These are phyloP conservation scores for Epizoanthus stellaris DNA, from an alignment of 92 coral and sea anemone species.

Conservation along the genomic window DNA sequence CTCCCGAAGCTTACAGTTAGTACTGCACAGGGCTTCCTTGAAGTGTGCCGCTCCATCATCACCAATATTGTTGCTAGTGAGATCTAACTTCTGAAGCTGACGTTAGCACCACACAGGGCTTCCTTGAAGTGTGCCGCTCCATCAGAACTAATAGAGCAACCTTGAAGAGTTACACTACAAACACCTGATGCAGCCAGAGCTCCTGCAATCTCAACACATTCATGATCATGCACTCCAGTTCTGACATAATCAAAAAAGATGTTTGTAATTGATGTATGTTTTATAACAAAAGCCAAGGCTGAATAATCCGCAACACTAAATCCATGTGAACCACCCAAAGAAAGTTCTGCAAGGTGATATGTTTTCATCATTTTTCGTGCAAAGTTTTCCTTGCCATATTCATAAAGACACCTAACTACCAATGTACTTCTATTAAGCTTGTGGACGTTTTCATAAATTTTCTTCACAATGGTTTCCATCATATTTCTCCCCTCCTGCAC, in stretches of 20 bases:
- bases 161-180: not conserved
- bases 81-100: no score
- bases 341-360: not conserved
- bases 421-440: not conserved
- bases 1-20: not conserved
- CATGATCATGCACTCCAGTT: not conserved
- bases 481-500: constrained; percentile 8
- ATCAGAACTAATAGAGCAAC: not conserved
- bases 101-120: not conserved
- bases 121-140: constrained; percentile 11
- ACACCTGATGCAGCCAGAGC: not conserved
- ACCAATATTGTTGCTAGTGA: not conserved
- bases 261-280: not conserved
- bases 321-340: no score
- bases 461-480: not conserved
- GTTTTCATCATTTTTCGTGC: no score
- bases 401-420: no score
- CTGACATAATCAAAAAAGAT: not conserved
- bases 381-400: no score
- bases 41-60: no score
- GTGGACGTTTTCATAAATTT: not conserved
- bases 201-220: not conserved
- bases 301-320: not conserved
- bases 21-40: no score
- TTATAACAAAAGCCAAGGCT: no score